These are phyloP conservation scores for Amblyteles armatorius DNA, from an alignment of 2,888 invertebrate species.

Conservation along the genomic window DNA sequence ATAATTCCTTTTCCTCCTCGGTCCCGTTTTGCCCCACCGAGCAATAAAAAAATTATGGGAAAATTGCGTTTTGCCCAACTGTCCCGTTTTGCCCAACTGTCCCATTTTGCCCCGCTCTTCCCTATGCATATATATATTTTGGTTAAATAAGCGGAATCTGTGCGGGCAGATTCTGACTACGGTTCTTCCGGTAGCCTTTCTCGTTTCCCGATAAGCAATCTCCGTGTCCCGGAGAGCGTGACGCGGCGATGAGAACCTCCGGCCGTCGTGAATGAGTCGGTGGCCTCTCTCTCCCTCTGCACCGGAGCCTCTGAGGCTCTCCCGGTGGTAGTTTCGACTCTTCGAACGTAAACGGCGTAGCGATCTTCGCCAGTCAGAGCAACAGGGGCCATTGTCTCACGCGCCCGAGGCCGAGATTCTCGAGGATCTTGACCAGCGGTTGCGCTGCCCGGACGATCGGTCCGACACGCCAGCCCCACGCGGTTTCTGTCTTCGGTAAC, in stretches of 20 bases:
- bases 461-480: constrained; percentile 68
- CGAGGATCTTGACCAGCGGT: constrained; percentile 71
- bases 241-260: constrained; percentile 78
- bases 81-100: no score
- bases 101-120: background rate
- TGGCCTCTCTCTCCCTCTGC: constrained; percentile 29
- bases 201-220: constrained; percentile 73
- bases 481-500: constrained; percentile 57
- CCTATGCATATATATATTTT: background rate
- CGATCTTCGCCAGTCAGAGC: constrained; percentile 49
- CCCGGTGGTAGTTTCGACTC: constrained; percentile 58
- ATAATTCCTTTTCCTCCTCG: no score
- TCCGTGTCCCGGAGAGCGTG: constrained; percentile 71
- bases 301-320: constrained; percentile 33
- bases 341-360: constrained; percentile 22
- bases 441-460: constrained; percentile 73
- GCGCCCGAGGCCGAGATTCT: constrained; percentile 67
- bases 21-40: no score
- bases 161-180: constrained; percentile 50
- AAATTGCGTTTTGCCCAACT: no score
- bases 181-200: constrained; percentile 66
- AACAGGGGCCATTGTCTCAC: constrained; percentile 64
- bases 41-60: no score
- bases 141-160: constrained; percentile 16
- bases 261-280: constrained; percentile 74